Evolutionary conservation across 2,888 invertebrate species (phyloP).

Genomic region (Serripes groenlandicus): DNA sequence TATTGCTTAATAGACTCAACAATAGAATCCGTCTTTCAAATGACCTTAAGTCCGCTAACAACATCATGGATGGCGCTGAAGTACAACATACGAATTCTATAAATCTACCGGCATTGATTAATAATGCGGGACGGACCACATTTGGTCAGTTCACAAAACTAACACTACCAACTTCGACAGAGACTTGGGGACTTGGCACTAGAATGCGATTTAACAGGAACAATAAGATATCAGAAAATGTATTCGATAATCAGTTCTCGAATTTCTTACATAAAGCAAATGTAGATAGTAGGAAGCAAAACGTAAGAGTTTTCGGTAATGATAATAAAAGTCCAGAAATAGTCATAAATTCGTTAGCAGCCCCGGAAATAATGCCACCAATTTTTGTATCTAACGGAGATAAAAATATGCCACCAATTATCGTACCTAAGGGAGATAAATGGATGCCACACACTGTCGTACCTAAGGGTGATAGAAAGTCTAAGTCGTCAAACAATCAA

Average conservation of each 20-base stretch:
- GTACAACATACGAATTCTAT: too few species aligned
- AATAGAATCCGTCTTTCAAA: not conserved
- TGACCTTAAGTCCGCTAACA: not conserved
- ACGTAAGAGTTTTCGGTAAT: not conserved
- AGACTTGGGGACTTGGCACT: not conserved
- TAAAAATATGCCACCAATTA: not conserved
- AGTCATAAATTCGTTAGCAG: not conserved
- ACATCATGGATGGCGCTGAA: not conserved
- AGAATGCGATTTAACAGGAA: not conserved
- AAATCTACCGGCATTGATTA: not conserved
- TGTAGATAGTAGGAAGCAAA: not conserved
- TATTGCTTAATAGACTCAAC: not conserved
- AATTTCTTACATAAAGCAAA: not conserved
- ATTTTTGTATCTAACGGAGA: not conserved
- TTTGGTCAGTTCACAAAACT: not conserved
- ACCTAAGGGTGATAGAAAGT: not conserved
- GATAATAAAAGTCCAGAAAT: not conserved
- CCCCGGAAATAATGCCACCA: constrained; percentile 36
- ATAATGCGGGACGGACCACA: not conserved
- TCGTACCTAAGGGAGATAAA: not conserved
- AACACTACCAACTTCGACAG: not conserved
- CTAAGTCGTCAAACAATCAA: not conserved
- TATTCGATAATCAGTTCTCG: not conserved
- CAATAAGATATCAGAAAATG: not conserved
- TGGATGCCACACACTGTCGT: not conserved